These are phyloP conservation scores for Myripristis murdjan DNA, from an alignment of 2,797 vertebrate species.

Conservation along the genomic window DNA sequence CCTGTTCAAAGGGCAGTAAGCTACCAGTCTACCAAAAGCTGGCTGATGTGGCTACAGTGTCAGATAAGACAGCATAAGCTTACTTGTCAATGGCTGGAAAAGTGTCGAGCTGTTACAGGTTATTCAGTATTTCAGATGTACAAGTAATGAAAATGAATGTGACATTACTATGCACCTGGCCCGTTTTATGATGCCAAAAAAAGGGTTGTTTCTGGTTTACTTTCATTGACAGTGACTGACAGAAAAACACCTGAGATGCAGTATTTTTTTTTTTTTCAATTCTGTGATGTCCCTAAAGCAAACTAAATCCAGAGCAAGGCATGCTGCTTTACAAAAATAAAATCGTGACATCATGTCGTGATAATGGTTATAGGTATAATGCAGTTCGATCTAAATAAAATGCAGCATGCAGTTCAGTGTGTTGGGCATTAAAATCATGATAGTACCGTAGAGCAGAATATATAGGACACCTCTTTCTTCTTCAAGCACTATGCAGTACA, in stretches of 20 bases:
- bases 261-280: slow-evolving; percentile 32
- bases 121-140: slow-evolving; percentile 29
- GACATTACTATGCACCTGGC: slow-evolving; percentile 13
- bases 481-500: slow-evolving; percentile 74
- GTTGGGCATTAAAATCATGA: slow-evolving; percentile 62
- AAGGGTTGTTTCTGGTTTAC: slow-evolving; percentile 26
- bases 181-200: slow-evolving; percentile 29
- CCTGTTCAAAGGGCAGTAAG: slow-evolving; percentile 59
- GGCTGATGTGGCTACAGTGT: slow-evolving; percentile 34
- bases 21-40: slow-evolving; percentile 27
- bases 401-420: slow-evolving; percentile 71
- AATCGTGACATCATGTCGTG: slow-evolving; percentile 16
- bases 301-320: slow-evolving; percentile 33
- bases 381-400: slow-evolving; percentile 60
- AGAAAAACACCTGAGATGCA: slow-evolving; percentile 73
- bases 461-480: slow-evolving; percentile 57
- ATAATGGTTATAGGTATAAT: slow-evolving; percentile 41
- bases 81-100: slow-evolving; percentile 32
- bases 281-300: slow-evolving; percentile 31
- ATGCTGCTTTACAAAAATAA: slow-evolving; percentile 58
- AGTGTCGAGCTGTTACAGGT: slow-evolving; percentile 26
- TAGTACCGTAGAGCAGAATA: slow-evolving; percentile 70
- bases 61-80: slow-evolving; percentile 52
- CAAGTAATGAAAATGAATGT: slow-evolving; percentile 26
- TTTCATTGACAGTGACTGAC: slow-evolving; percentile 49